Evolutionary conservation across 2,113 vertebrate genomes (phyloP), one percentile per base, ranked within the genome.

Genomic region (Cariama cristata): DNA sequence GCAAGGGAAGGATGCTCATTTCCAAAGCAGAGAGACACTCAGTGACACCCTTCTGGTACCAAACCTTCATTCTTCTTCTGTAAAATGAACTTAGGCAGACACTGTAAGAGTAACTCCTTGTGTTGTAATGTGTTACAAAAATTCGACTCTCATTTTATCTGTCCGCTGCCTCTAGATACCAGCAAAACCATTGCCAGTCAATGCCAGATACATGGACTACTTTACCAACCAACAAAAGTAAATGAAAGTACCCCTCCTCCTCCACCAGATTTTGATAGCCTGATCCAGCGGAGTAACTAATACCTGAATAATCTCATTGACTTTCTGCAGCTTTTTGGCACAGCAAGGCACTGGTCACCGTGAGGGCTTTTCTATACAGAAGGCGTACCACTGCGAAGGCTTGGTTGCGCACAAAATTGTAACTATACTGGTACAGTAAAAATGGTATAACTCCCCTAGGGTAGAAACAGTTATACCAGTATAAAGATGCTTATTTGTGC

Each of bases 401-500:
- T 60, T 59, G 59, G 68, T 63, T 28, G 10, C 85, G 95, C 38
- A 42, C 75, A 80, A 8, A 90, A 76, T 23, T 74, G 42, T 67
- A 68, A 30, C 56, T 86, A n/a, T 8, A 47, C 14, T 12, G 40
- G 30, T 60, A 79, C 6, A 88, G 53, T 64, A 95, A 88, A 95
- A 97, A 71, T n/a, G 24, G 59, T 21, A 19, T 63, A 15, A 77
- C 83, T 90, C 95, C 93, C 59, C 59, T 53, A 11, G 72, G 49
- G 76, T 55, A 67, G 32, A 71, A 86, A 84, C 45, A 77, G 83
- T 58, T 76, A 32, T n/a, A 80, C 32, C 26, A 75, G 64, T 24
- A 89, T 22, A 86, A 95, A 91, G 45, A 38, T 62, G 32, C 35
- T 89, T 91, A 87, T 76, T 91, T 96, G 79, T 89, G 50, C 35